phyloP scores from a whole-genome alignment of 2,113 vertebrate species.

The Oryzias celebensis region DNA sequence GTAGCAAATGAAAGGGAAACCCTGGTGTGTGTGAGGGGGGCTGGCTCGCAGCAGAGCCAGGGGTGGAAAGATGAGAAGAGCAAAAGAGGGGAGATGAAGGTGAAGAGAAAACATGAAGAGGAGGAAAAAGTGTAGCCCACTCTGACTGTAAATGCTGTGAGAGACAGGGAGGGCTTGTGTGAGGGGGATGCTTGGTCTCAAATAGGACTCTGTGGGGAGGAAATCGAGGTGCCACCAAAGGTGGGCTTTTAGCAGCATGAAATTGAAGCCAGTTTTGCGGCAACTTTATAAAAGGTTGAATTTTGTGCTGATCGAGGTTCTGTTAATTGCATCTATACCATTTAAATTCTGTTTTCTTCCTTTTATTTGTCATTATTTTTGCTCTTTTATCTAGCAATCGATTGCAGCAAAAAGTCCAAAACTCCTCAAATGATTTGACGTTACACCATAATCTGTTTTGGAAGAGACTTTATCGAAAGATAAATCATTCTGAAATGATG shows the following conservation, averaged over 20 bases:
- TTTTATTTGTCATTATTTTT: too few species aligned
- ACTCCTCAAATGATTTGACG: too few species aligned
- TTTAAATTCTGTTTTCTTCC: background rate
- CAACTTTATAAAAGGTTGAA: background rate
- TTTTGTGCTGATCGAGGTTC: background rate
- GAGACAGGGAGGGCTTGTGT: constrained; percentile 36
- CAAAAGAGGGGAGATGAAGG: constrained; percentile 38
- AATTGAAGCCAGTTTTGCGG: constrained; percentile 4
- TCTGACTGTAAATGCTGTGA: constrained; percentile 57
- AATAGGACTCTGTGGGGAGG: constrained; percentile 36
- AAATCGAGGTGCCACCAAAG: constrained; percentile 29
- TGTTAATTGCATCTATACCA: background rate
- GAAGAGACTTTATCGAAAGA: too few species aligned
- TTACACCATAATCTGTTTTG: too few species aligned
- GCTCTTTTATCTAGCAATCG: too few species aligned
- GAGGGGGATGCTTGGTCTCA: constrained; percentile 43
- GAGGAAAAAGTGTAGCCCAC: constrained; percentile 22
- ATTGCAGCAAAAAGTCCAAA: too few species aligned
- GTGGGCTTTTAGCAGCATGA: constrained; percentile 37
- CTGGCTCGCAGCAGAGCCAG: constrained; percentile 60
- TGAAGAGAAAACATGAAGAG: constrained; percentile 13
- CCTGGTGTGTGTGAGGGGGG: constrained; percentile 60
- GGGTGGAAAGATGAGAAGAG: constrained; percentile 66
- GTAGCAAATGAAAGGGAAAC: constrained; percentile 73
- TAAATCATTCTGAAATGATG: too few species aligned